Evolutionary conservation across 2,888 invertebrate species (phyloP).

Genomic region (Scelioninae gen. 1): DNA sequence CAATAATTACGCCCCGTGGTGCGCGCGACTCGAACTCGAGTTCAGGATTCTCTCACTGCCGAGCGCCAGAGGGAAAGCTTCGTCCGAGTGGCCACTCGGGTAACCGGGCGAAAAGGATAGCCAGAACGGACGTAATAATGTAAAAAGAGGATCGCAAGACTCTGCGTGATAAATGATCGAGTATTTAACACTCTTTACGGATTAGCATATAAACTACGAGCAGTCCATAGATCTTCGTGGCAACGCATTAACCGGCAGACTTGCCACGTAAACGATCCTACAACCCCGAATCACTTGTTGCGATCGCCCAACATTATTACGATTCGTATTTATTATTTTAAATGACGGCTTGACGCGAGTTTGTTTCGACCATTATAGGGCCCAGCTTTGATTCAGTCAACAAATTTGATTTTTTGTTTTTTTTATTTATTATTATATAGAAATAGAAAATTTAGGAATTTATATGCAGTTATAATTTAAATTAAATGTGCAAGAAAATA

Average conservation of each 20-base stretch:
- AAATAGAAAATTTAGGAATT: no score
- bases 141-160: constrained; percentile 76
- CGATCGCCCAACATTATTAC: constrained; percentile 52
- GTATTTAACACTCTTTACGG: constrained; percentile 85
- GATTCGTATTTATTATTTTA: constrained; percentile 56
- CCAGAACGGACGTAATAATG: constrained; percentile 26
- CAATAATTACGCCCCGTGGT: constrained; percentile 68
- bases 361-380: constrained; percentile 13
- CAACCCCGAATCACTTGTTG: constrained; percentile 50
- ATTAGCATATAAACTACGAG: constrained; percentile 85
- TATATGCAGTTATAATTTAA: no score
- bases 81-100: no score
- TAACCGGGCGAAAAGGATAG: constrained; percentile 55
- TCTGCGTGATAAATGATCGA: constrained; percentile 84
- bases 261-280: constrained; percentile 73
- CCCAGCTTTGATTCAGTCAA: not conserved
- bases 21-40: constrained; percentile 41
- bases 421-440: not conserved
- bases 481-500: no score
- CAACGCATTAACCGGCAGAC: constrained; percentile 83
- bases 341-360: constrained; percentile 24
- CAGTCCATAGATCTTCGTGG: constrained; percentile 84
- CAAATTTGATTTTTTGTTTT: not conserved
- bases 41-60: not conserved
- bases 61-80: constrained; percentile 18